Evolutionary conservation across 2,797 vertebrate genomes (phyloP), one percentile per base, ranked within the genome.

Genomic region (Meda fulgida): DNA sequence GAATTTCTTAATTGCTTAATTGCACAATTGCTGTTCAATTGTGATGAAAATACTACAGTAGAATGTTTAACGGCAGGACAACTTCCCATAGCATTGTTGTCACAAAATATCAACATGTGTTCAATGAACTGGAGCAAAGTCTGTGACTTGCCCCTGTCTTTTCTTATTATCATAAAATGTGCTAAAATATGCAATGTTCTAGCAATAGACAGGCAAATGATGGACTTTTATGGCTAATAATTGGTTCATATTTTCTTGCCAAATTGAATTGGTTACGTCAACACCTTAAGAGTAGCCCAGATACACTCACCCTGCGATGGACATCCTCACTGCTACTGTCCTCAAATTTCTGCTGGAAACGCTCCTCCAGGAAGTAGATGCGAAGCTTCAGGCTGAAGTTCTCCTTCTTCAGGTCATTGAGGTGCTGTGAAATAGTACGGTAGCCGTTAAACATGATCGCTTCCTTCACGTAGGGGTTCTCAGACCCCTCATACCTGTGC

Each of bases 301-400:
- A 18, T 29, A 73, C 4, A 86, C 97, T 98, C 93, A 98, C 98
- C 95, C 93, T 93, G 89, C 83, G 96, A 94, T 97, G 96, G 89
- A 99, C 91, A 67, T 96, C 96, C 0, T 98, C 96, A 86, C 95
- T 92, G 90, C 96, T 90, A 92, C 95, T 96, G 91, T 94, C 95
- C 91, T 98, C 96, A 75, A 96, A 96, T 92, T 97, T 98, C 94
- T 97, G 96, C 89, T 99, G 97, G 94, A 99, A 95, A 65, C 94
- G 96, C 92, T 99, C 98, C 93, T 99, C 98, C 95, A 99, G 94
- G 93, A 99, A 99, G 93, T 99, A 99, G 94, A 99, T 99, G 92
- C 98, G 93, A 76, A 99, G 95, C 93, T 99, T 99, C 91, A 99
- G 96, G 94, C 97, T 99, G 96, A 99, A 99, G 94, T 99, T 99